phyloP scores from a whole-genome alignment of 2,797 vertebrate species.

The Serranus cabrilla region DNA sequence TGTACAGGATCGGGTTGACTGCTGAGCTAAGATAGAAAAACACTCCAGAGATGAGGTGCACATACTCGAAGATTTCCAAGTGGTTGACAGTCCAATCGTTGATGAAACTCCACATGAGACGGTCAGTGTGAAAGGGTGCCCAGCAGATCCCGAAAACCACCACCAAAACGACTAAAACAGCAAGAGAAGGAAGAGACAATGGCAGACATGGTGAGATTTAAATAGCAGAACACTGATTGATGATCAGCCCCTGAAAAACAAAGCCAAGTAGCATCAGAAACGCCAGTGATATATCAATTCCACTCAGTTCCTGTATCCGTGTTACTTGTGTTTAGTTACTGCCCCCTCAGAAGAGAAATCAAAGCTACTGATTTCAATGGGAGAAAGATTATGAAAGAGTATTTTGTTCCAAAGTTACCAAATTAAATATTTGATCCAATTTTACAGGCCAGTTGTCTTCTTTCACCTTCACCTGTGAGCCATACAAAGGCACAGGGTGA shows the following conservation, averaged over 20 bases:
- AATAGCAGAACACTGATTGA: conserved; percentile 8
- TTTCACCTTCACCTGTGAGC: background rate
- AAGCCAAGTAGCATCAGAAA: too few species aligned
- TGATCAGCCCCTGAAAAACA: background rate
- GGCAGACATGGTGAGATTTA: background rate
- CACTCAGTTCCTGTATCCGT: too few species aligned
- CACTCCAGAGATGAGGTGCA: conserved; percentile 92
- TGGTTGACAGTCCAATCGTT: conserved; percentile 84
- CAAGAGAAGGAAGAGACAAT: conserved; percentile 3
- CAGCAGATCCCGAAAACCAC: conserved; percentile 95
- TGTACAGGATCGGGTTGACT: conserved; percentile 94
- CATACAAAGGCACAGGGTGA: background rate
- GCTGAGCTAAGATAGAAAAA: conserved; percentile 96
- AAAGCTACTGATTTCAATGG: too few species aligned
- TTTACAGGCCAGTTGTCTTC: too few species aligned
- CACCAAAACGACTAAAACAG: conserved; percentile 89
- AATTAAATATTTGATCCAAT: too few species aligned
- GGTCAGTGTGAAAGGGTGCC: conserved; percentile 95
- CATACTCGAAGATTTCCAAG: conserved; percentile 86
- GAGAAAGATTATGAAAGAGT: too few species aligned
- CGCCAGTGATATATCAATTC: too few species aligned
- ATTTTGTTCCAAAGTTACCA: too few species aligned
- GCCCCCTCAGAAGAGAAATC: too few species aligned
- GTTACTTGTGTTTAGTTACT: too few species aligned
- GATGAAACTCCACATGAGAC: conserved; percentile 95